phyloP scores from a whole-genome alignment of 1,140 invertebrate genomes.

The Drosophila lacertosa region DNA sequence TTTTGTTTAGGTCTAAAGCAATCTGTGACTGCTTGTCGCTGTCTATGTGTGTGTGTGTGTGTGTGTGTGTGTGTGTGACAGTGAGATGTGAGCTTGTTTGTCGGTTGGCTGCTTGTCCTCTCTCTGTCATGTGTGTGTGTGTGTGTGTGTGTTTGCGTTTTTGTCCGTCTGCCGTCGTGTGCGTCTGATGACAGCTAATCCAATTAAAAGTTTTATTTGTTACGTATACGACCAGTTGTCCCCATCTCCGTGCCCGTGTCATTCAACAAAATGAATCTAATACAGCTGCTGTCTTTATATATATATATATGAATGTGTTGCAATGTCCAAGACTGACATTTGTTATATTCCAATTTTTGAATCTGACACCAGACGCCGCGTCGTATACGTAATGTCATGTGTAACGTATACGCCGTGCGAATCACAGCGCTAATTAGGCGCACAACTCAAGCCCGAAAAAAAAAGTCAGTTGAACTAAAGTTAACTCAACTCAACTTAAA shows the following conservation, averaged over 20 bases:
- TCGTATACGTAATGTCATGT: constrained; percentile 8
- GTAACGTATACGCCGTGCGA: constrained; percentile 8
- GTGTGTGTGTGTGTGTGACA: constrained; percentile 53
- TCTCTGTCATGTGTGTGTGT: constrained; percentile 46
- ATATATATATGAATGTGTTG: too few species aligned
- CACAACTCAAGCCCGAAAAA: not conserved
- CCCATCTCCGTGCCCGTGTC: constrained; percentile 46
- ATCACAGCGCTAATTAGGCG: constrained; percentile 44
- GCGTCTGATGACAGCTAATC: constrained; percentile 80
- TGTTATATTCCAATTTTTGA: constrained; percentile 32
- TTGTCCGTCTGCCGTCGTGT: constrained; percentile 30
- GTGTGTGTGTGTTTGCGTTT: constrained; percentile 13
- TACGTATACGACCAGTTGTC: constrained; percentile 61
- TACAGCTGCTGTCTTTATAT: constrained; percentile 55
- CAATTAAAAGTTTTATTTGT: constrained; percentile 83
- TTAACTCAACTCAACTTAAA: constrained; percentile 40
- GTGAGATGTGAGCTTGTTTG: constrained; percentile 80
- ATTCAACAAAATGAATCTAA: constrained; percentile 76
- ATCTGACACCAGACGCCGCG: constrained; percentile 11
- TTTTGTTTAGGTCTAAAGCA: constrained; percentile 42
- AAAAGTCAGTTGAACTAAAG: constrained; percentile 7
- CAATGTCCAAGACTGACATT: constrained; percentile 25
- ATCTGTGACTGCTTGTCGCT: constrained; percentile 28
- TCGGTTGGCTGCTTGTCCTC: constrained; percentile 58
- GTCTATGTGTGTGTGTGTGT: constrained; percentile 11